Base-by-base conservation (phyloP, 2,797 vertebrate species). In the Hyperoplus immaculatus region DNA sequence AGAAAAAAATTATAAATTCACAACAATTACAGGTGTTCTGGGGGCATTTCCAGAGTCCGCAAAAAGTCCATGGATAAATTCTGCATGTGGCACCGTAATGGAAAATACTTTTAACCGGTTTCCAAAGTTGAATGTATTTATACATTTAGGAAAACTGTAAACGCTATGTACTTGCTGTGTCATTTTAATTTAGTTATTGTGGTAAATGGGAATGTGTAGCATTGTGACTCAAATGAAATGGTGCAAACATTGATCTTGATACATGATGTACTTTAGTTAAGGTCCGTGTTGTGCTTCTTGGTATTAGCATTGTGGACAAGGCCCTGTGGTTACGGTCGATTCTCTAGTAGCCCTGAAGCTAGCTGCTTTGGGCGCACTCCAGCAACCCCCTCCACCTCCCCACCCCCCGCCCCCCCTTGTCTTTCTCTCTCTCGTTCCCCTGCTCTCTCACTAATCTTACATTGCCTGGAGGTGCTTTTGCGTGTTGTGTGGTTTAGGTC, bases 391-490 rank as follows among this genome's bases (percentile, higher is more conserved):
- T n/a, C 8, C 6, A 12, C 9, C 45, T n/a, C 10, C 6, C 0
- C 57, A 16, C 18, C 29, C 51, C 6, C 11, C 59, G 41, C n/a
- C 11, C 8, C 42, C 16, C 69, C 11, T 6, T 29, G 5, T 54
- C 38, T 55, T n/a, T 41, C 41, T 18, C 49, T 41, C 41, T 69
- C 43, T 53, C 36, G 21, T 7, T 53, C 65, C n/a, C 29, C 3
- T 3, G 2, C 43, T 77, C 65, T 50, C 63, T 56, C 7, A 21
- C 65, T 81, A 55, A 85, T 82, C 72, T 77, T 66, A 68, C 75
- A 67, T 65, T 49, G 78, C 78, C 83, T 77, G 71, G 70, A 81
- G 84, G 80, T 73, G 57, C 77, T 69, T 72, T 55, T 56, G 50
- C 79, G 68, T 74, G 56, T 78, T 78, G 68, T 70, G 18, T 60